phyloP scores from a whole-genome alignment of 2,113 vertebrate genomes.

The Actinemys pallida region DNA sequence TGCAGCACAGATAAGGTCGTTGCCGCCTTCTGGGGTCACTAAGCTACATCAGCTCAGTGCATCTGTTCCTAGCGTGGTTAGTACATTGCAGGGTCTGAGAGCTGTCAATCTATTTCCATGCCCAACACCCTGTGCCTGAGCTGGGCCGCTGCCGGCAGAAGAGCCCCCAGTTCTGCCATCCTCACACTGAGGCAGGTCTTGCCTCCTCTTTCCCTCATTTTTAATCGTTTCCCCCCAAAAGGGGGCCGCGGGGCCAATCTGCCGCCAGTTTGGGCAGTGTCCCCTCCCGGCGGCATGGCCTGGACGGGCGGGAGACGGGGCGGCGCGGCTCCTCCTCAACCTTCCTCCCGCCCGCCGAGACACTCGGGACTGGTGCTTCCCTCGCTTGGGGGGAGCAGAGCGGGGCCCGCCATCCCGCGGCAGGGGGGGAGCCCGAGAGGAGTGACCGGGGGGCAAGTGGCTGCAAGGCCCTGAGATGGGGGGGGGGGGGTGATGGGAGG shows the following conservation, averaged over 20 bases:
- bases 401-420: background rate
- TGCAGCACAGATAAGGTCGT: background rate
- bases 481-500: background rate
- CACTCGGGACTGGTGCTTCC: background rate
- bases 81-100: background rate
- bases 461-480: background rate
- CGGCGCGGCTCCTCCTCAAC: background rate
- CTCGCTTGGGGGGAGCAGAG: slow-evolving; percentile 43
- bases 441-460: slow-evolving; percentile 20
- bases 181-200: background rate
- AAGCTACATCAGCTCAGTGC: background rate
- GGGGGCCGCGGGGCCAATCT: background rate
- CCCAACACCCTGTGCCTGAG: background rate
- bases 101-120: background rate
- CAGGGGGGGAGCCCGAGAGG: slow-evolving; percentile 42
- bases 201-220: rapidly evolving
- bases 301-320: background rate
- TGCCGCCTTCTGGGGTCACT: background rate
- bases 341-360: background rate
- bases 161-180: background rate
- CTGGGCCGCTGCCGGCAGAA: background rate
- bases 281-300: background rate
- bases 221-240: background rate
- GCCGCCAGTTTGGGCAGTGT: background rate
- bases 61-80: background rate